A percentile compares a stretch with the other conserved stretches of the same genome.
These are phyloP conservation scores for Zaprionus camerounensis DNA, from an alignment of 1,140 invertebrate species.

Conservation along the genomic window DNA sequence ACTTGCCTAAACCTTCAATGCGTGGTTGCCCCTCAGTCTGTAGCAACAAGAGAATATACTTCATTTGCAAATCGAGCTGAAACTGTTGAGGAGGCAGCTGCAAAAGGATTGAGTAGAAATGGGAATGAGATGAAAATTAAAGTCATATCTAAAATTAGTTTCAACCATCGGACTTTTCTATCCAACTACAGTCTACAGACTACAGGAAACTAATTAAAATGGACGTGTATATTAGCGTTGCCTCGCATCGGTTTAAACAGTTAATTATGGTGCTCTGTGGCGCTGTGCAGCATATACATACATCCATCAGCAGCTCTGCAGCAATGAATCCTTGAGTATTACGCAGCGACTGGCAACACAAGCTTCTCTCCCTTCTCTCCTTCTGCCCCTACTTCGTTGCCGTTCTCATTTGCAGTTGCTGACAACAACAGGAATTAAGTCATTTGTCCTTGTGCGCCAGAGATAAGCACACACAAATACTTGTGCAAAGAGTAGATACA, in stretches of 20 bases:
- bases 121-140: too few species aligned
- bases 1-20: not conserved
- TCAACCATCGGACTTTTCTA: too few species aligned
- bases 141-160: too few species aligned
- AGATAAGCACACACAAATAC: constrained; percentile 58
- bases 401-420: constrained; percentile 50
- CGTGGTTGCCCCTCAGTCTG: not conserved
- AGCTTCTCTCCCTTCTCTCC: constrained; percentile 3
- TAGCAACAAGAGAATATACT: not conserved
- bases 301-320: not conserved
- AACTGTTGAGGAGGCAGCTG: not conserved
- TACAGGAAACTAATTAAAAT: not conserved
- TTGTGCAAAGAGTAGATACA: not conserved
- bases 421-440: constrained; percentile 74
- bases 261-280: not conserved
- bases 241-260: not conserved
- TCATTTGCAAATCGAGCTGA: too few species aligned
- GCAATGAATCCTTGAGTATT: constrained; percentile 10
- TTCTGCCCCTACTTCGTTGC: constrained; percentile 39
- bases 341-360: constrained; percentile 4
- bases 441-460: constrained; percentile 78
- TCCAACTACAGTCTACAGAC: not conserved
- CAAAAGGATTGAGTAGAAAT: too few species aligned
- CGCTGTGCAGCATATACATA: too few species aligned
- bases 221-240: not conserved